phyloP scores from a whole-genome alignment of 1,140 invertebrate genomes.

The Lucilia sericata region DNA sequence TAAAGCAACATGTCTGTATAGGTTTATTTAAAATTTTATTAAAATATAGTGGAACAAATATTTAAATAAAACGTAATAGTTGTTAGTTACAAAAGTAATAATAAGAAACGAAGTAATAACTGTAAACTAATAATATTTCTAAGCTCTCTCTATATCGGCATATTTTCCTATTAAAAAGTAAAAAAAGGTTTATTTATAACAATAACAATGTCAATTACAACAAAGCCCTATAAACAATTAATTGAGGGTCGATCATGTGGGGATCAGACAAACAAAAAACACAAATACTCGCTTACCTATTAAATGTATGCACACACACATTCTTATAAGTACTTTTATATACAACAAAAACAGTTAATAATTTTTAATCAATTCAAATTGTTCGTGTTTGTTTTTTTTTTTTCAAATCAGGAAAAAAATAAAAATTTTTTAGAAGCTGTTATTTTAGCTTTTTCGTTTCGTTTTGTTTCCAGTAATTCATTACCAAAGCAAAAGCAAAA shows the following conservation, averaged over 20 bases:
- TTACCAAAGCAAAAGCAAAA: not conserved
- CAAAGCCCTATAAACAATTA: not conserved
- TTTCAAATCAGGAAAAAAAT: not conserved
- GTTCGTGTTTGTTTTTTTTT: not conserved
- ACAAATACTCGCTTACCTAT: not conserved
- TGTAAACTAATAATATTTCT: no score
- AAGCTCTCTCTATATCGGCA: no score
- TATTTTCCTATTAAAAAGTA: no score
- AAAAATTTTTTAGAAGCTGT: not conserved
- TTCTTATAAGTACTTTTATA: not conserved
- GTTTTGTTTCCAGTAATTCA: not conserved
- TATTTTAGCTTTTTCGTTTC: not conserved
- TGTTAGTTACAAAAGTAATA: no score
- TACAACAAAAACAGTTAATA: conserved; percentile 10
- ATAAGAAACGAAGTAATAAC: not conserved
- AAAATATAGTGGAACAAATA: not conserved
- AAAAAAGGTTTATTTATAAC: not conserved
- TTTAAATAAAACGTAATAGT: no score
- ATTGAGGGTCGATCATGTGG: conserved; percentile 18
- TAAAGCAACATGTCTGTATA: not conserved
- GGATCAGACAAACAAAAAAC: not conserved
- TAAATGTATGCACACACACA: not conserved
- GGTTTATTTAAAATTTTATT: not conserved
- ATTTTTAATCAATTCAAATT: conserved; percentile 22
- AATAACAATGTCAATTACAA: not conserved